Conservation (phyloP, 1,140 invertebrate species). For the Diabrotica virgifera region DNA sequence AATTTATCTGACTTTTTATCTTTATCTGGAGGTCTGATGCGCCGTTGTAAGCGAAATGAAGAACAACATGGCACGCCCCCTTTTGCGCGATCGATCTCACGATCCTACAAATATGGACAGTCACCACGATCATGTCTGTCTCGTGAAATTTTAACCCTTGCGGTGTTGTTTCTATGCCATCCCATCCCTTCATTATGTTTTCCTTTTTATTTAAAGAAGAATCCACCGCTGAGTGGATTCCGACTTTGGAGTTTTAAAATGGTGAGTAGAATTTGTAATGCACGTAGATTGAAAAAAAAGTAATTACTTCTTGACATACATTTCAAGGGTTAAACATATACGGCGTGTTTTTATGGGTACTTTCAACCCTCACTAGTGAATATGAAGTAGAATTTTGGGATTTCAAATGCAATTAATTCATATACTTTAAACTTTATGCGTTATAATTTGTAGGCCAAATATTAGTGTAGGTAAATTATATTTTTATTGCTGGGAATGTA, state of each 20-base stretch:
- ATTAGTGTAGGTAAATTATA: too few relatives aligned
- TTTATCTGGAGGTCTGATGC: background rate
- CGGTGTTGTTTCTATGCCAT: background rate
- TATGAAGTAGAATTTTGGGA: too few relatives aligned
- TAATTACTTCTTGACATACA: too few relatives aligned
- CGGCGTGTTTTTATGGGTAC: too few relatives aligned
- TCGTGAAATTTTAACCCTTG: constrained; percentile 1
- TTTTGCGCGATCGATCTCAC: background rate
- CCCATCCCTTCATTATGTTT: background rate
- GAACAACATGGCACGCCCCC: background rate
- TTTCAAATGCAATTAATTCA: too few relatives aligned
- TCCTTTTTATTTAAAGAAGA: background rate
- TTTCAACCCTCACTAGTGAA: too few relatives aligned
- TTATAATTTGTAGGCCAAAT: too few relatives aligned
- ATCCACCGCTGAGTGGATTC: background rate
- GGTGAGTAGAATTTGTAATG: background rate
- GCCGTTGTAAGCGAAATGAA: background rate
- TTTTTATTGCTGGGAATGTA: too few relatives aligned
- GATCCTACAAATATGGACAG: background rate
- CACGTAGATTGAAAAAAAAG: too few relatives aligned
- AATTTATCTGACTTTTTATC: too few relatives aligned
- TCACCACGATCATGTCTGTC: constrained; percentile 1
- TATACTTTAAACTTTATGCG: too few relatives aligned
- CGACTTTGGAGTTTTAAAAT: background rate
- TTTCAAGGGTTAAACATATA: too few relatives aligned